Conservation (phyloP, 2,113 vertebrate genomes). For the Aviceda subcristata region DNA sequence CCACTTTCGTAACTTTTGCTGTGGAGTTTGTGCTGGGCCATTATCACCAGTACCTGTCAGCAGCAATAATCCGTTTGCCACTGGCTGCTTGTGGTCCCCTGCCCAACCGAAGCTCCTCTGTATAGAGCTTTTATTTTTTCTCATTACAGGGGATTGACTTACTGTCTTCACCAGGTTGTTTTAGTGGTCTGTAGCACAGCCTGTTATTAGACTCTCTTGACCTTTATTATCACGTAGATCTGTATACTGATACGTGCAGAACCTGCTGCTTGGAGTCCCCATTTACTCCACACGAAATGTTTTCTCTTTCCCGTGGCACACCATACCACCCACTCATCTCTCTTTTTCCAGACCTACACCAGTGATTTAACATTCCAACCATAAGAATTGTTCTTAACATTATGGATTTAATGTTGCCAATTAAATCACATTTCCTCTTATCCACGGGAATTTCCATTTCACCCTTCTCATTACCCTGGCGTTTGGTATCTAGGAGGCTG, state of each 20-base stretch:
- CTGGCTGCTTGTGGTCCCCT: not conserved
- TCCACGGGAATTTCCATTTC: not conserved
- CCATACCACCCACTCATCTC: not conserved
- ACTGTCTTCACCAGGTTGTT: not conserved
- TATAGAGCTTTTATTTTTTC: not conserved
- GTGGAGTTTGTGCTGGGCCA: not conserved
- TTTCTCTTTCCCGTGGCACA: not conserved
- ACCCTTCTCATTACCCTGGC: not conserved
- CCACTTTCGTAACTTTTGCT: not conserved
- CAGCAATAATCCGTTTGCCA: not conserved
- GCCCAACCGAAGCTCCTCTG: not conserved
- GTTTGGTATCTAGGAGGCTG: not conserved
- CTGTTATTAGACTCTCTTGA: not conserved
- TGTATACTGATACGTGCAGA: accelerated
- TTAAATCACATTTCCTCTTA: not conserved
- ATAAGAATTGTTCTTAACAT: not conserved
- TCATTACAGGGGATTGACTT: not conserved
- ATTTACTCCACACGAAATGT: not conserved
- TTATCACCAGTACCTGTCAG: not conserved
- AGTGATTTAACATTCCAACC: not conserved
- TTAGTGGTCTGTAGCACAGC: not conserved
- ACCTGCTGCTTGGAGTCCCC: not conserved
- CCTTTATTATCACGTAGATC: not conserved
- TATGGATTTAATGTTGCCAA: not conserved
- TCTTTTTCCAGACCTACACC: not conserved